Evolutionary conservation across 2,797 vertebrate genomes (phyloP).

Genomic region (Astyanax mexicanus): DNA sequence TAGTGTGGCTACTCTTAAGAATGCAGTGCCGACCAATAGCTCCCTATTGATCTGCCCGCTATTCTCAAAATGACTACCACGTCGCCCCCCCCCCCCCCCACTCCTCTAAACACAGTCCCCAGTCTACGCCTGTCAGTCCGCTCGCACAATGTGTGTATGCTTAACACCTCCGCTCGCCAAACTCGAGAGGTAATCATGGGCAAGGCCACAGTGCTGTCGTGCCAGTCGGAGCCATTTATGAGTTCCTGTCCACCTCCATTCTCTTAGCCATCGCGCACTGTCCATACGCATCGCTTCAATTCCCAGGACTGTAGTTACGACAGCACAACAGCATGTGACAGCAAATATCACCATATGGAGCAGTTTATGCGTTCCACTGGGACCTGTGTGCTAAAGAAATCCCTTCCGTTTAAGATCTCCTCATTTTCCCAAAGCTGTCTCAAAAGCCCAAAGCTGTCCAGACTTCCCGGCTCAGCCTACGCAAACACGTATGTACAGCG

Average conservation of each 20-base stretch:
- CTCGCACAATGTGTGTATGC: too few species aligned
- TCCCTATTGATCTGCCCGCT: too few species aligned
- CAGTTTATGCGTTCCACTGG: neutral
- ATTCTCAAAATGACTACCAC: too few species aligned
- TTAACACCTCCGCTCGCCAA: too few species aligned
- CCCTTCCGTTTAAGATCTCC: constrained; percentile 15
- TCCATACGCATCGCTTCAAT: neutral
- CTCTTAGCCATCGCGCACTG: neutral
- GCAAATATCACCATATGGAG: constrained; percentile 25
- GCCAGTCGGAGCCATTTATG: too few species aligned
- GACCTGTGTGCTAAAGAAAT: neutral
- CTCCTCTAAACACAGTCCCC: too few species aligned
- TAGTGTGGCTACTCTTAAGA: too few species aligned
- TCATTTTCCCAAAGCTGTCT: constrained; percentile 30
- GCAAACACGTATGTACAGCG: neutral
- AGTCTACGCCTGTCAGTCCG: too few species aligned
- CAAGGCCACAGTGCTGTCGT: too few species aligned
- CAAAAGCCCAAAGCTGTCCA: constrained; percentile 25
- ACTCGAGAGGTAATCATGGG: too few species aligned
- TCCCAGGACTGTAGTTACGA: neutral
- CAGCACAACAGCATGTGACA: constrained; percentile 8
- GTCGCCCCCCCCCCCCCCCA: too few species aligned
- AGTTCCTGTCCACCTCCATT: neutral
- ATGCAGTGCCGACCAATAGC: too few species aligned
- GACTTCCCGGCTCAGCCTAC: neutral